phyloP scores from a whole-genome alignment of 2,797 vertebrate species.

The Petrocephalus schoutedeni region DNA sequence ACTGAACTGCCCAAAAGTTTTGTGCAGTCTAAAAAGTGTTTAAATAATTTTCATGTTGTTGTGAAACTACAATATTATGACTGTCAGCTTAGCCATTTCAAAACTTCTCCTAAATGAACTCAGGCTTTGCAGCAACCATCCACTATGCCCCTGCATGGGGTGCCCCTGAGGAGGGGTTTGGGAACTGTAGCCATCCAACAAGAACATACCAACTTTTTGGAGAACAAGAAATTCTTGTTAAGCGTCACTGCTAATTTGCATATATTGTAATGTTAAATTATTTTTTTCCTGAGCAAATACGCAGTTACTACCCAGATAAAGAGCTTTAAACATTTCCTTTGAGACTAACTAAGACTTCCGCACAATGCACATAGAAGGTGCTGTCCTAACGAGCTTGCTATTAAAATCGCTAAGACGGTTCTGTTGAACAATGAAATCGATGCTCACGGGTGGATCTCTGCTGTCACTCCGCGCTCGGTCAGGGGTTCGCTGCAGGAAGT shows the following conservation, averaged over 20 bases:
- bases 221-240: not conserved
- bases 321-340: not conserved
- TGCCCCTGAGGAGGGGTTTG: not conserved
- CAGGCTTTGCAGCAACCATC: not conserved
- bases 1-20: not conserved
- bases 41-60: not conserved
- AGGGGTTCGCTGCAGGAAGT: constrained; percentile 89
- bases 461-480: constrained; percentile 61
- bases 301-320: not conserved
- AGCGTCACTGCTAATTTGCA: not conserved
- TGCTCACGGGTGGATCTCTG: constrained; percentile 55
- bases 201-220: not conserved
- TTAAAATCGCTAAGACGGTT: not conserved
- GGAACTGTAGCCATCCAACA: not conserved
- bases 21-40: not conserved
- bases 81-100: not conserved
- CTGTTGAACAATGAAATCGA: not conserved
- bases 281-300: not conserved
- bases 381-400: not conserved
- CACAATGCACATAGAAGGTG: not conserved
- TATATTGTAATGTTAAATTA: not conserved
- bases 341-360: not conserved
- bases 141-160: not conserved
- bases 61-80: not conserved
- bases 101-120: not conserved